Percentiles rank a stretch among this genome's conserved stretches.
phyloP scores from a whole-genome alignment of 2,113 vertebrate genomes.

The Dolichallabes microphthalmus region DNA sequence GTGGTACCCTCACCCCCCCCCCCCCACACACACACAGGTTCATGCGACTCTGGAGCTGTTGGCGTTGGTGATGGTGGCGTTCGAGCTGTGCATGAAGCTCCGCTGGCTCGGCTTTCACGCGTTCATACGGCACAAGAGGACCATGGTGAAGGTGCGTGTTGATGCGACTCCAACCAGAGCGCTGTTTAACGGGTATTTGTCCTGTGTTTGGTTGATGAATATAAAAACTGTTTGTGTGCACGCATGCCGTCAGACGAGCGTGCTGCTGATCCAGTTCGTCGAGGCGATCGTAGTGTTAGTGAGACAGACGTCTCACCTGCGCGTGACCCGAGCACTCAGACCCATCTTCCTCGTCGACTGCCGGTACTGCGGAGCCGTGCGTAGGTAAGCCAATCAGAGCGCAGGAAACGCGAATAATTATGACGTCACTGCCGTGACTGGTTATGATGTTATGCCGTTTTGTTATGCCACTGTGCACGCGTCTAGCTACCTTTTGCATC shows the following conservation, averaged over 20 bases:
- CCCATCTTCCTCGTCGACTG: conserved; percentile 98
- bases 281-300: conserved; percentile 95
- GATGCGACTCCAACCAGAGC: too few species aligned
- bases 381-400: conserved; percentile 73
- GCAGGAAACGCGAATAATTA: background rate
- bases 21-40: conserved; percentile 70
- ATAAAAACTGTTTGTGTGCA: background rate
- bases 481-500: background rate
- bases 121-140: conserved; percentile 93
- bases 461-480: background rate
- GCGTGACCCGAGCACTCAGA: conserved; percentile 91
- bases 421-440: background rate
- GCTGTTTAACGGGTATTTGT: background rate
- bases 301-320: conserved; percentile 90
- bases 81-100: conserved; percentile 95
- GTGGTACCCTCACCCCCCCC: too few species aligned
- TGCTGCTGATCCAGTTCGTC: conserved; percentile 89
- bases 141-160: conserved; percentile 89
- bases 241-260: conserved; percentile 75
- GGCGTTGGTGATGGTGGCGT: conserved; percentile 87
- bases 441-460: background rate
- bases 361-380: conserved; percentile 91
- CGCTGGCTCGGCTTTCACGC: conserved; percentile 93
- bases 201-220: background rate
- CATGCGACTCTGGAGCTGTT: conserved; percentile 94